Conservation (phyloP, 1,140 invertebrate genomes). For the Hypothenemus hampei region DNA sequence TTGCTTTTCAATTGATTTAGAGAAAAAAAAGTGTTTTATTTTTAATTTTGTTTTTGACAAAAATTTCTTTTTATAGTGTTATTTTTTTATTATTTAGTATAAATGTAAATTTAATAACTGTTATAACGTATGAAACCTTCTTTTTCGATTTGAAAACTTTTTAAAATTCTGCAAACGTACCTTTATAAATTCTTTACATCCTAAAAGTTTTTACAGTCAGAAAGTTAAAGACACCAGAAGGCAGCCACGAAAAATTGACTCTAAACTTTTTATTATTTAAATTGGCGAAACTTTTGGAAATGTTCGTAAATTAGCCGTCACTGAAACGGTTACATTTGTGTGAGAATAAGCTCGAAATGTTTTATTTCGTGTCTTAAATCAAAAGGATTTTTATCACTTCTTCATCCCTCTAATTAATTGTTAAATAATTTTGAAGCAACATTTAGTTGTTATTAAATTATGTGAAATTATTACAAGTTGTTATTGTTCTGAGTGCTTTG, state of each 20-base stretch:
- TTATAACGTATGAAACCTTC: too few species aligned
- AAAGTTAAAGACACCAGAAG: slow-evolving; percentile 21
- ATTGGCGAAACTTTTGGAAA: slow-evolving; percentile 13
- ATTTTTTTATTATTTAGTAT: too few species aligned
- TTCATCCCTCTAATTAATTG: not conserved
- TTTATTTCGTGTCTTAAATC: slow-evolving; percentile 13
- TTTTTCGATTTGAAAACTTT: slow-evolving; percentile 15
- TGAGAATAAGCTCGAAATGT: not conserved
- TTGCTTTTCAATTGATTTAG: too few species aligned
- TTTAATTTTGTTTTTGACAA: too few species aligned
- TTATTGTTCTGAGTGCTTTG: too few species aligned
- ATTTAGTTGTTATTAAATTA: too few species aligned
- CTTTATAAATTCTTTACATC: slow-evolving; percentile 23
- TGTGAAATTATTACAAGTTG: too few species aligned
- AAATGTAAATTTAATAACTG: too few species aligned
- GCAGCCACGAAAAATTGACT: slow-evolving; percentile 23
- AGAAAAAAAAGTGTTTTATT: not conserved
- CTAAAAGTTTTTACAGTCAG: slow-evolving; percentile 17
- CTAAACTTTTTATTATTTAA: slow-evolving; percentile 21
- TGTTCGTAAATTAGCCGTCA: slow-evolving; percentile 10
- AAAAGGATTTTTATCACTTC: not conserved
- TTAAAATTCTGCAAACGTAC: slow-evolving; percentile 19
- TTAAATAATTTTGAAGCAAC: too few species aligned
- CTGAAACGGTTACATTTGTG: slow-evolving; percentile 2
- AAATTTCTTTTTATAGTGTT: too few species aligned